Base-by-base conservation (phyloP, 2,113 vertebrate species). In the Elgaria multicarinata region DNA sequence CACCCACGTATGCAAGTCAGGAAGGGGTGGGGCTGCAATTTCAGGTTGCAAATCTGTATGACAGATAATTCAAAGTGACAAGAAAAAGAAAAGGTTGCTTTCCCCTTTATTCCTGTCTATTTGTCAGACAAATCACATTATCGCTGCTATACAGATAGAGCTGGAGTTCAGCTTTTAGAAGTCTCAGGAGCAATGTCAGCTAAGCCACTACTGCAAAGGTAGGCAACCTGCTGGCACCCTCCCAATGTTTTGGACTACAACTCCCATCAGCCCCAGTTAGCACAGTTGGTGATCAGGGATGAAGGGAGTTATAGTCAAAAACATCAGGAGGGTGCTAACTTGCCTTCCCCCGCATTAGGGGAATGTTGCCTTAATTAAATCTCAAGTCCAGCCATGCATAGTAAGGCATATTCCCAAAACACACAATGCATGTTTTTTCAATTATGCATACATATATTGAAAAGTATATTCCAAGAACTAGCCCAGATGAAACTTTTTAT, bases 1-100 rank as follows among this genome's bases (percentile, higher is more conserved):
- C 36, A 44, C 36, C 50, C 16, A 31, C 74, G 0, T 0, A 3
- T 33, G 31, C 44, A 14, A 20, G 14, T 33, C 0, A 0, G 18
- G 53, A 22, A n/a, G 36, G 14, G 2, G 20, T 79, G 62, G 36
- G 26, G 16, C 72, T 44, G 26, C 6, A n/a, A 66, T 90, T 66
- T 9, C 8, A 22, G 39, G 76, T 8, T 55, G 53, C 80, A 93
- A 90, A 86, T 39, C 62, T 22, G 14, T 0, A 9, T 33, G 46
- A 3, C 39, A 0, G 12, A 74, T n/a, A 62, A 88, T 36, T 81
- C 55, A 91, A 83, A 75, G 20, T 4, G 0, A 20, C 9, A 8
- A 20, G 0, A 13, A 1, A n/a, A 82, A 33, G 36, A 9, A 81
- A n/a, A 72, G 33, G 33, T 42, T 67, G 36, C 7, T 87, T 82